Conservation (phyloP, 2,797 vertebrate genomes). For the Spea hammondii region DNA sequence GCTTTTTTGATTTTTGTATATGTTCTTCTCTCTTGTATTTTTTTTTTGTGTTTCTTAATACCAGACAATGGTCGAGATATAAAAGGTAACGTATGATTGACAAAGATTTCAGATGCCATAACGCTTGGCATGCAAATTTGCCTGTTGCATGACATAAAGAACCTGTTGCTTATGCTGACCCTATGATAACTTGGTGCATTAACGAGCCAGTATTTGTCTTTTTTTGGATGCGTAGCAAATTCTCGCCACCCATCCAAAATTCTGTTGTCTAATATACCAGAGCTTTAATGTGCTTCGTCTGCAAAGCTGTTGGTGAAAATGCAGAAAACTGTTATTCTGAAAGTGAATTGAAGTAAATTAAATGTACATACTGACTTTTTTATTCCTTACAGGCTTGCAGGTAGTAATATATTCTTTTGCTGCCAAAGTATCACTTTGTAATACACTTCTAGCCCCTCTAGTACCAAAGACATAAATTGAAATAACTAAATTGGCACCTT, state of each 20-base stretch:
- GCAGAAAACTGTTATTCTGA: too few relatives aligned
- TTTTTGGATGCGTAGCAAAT: slow-evolving; percentile 41
- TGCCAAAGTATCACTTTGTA: slow-evolving; percentile 32
- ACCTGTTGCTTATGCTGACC: slow-evolving; percentile 61
- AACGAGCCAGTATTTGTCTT: slow-evolving; percentile 53
- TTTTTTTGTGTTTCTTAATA: slow-evolving; percentile 67
- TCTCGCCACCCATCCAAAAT: neutral
- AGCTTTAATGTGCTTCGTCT: too few relatives aligned
- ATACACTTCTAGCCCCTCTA: slow-evolving; percentile 31
- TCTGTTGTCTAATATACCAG: neutral
- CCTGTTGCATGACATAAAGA: slow-evolving; percentile 74
- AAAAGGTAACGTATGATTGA: slow-evolving; percentile 85
- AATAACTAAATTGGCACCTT: slow-evolving; percentile 56
- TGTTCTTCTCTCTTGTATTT: slow-evolving; percentile 63
- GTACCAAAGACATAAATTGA: slow-evolving; percentile 45
- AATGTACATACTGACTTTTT: slow-evolving; percentile 43
- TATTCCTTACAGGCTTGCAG: slow-evolving; percentile 38
- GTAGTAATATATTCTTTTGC: slow-evolving; percentile 33
- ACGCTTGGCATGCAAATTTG: slow-evolving; percentile 70
- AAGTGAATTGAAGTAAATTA: too few relatives aligned
- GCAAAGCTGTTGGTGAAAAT: too few relatives aligned
- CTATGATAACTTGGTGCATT: slow-evolving; percentile 55
- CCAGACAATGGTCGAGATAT: slow-evolving; percentile 94
- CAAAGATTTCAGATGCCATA: slow-evolving; percentile 60
- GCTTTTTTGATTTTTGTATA: slow-evolving; percentile 14